Evolutionary conservation across 2,888 invertebrate species (phyloP), one percentile per base, ranked within the genome.

Genomic region (Cephus sareptanus): DNA sequence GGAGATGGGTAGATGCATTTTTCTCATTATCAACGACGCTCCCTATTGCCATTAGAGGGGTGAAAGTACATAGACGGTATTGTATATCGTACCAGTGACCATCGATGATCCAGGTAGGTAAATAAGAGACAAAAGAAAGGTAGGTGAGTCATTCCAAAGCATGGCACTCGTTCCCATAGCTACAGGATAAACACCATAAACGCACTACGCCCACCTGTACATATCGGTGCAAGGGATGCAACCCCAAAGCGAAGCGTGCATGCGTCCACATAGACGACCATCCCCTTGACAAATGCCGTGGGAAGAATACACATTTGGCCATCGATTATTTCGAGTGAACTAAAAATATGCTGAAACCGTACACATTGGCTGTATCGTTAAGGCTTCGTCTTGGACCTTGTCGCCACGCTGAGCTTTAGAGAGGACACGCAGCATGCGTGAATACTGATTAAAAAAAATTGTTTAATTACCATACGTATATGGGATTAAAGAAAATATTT

Each of bases 291-390:
- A 75, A 79, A 82, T 69, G 75, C 80, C 84, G 85, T 87, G 87
- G 87, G 86, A 87, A 86, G 80, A 35, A 71, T 75, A 56, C 78
- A 77, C 76, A 79, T 80, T 79, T 73, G 78, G 73, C 35, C 75
- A 75, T 79, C 74, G 74, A 74, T 74, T 74, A 35, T 35, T 35
- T 35, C 35, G 30, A 34, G 35, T 30, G 74, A 34, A 74, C 74
- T 75, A 73, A 83, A 83, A 83, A 82, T 84, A 86, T 85, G 84
- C 82, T 69, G 84, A 84, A 84, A 84, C 83, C 85, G 79, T 85
- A 82, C n/a, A 34, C 71, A 71, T 71, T 33, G 15, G 71, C 31
- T 3, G 71, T 71, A 33, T 12, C 33, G 31, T 71, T 33, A 34
- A 34, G 71, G 71, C 71, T 71, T 71, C 71, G 33, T 15, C 71